phyloP scores from a whole-genome alignment of 2,797 vertebrate species.

The Sparus aurata region DNA sequence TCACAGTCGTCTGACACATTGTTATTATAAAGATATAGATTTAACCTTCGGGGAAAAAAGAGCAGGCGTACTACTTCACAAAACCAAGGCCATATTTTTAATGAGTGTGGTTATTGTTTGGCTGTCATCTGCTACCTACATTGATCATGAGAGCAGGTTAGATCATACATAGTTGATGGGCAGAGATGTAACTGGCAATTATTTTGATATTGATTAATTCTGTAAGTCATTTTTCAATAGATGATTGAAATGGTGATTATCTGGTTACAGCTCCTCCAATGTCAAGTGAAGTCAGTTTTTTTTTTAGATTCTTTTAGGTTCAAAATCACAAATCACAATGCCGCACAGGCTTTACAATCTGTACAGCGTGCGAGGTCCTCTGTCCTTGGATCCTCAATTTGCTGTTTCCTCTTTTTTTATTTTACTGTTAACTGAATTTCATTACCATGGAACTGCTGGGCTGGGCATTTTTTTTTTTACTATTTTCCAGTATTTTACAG shows the following conservation, averaged over 20 bases:
- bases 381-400: no score
- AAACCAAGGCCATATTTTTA: not conserved
- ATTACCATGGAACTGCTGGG: not conserved
- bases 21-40: not conserved
- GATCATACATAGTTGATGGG: not conserved
- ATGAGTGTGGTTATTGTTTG: not conserved
- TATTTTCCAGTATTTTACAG: not conserved
- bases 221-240: not conserved
- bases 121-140: not conserved
- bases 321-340: no score
- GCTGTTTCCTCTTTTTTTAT: not conserved
- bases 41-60: not conserved
- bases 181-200: not conserved
- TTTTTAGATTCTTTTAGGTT: no score
- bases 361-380: no score
- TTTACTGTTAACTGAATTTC: not conserved
- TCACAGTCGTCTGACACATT: not conserved
- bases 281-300: not conserved
- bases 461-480: not conserved
- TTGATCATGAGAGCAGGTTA: conserved; percentile 2
- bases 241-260: no score
- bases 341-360: no score
- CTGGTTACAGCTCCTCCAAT: not conserved
- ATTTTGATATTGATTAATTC: not conserved
- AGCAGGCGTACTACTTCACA: not conserved